A percentile compares a stretch with the other conserved stretches of the same genome.
Evolutionary conservation across 2,888 invertebrate species (phyloP).

Genomic region (Griposia aprilina): DNA sequence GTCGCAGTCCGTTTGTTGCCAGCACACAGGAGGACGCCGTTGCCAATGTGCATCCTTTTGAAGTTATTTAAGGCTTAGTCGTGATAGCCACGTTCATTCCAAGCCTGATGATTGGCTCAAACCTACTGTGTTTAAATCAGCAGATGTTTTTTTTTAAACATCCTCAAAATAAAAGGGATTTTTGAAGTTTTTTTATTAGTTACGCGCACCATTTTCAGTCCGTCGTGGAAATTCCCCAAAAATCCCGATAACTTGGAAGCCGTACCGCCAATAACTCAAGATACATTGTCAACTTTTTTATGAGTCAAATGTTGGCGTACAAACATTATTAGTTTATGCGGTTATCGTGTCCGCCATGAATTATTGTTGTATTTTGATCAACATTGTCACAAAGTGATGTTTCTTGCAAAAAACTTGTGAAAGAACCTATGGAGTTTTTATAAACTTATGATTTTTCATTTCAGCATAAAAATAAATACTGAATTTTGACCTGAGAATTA

Average conservation of each 20-base stretch:
- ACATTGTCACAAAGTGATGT: constrained; percentile 65
- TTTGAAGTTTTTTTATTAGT: background rate
- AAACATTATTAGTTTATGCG: constrained; percentile 81
- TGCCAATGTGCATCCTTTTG: background rate
- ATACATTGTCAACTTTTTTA: constrained; percentile 85
- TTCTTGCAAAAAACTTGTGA: constrained; percentile 67
- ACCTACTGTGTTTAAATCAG: background rate
- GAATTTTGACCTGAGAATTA: constrained; percentile 7
- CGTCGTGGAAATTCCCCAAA: constrained; percentile 2
- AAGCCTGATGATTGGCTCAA: background rate
- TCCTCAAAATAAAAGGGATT: background rate
- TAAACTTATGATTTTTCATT: constrained; percentile 30
- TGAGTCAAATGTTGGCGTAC: constrained; percentile 76
- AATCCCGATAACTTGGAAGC: constrained; percentile 45
- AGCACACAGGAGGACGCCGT: background rate
- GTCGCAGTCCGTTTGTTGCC: constrained; percentile 23
- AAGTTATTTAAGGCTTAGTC: constrained; percentile 5
- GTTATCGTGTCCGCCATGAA: constrained; percentile 74
- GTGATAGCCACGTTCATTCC: background rate
- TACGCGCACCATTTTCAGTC: background rate
- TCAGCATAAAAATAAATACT: background rate
- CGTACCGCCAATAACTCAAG: constrained; percentile 82
- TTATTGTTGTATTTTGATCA: constrained; percentile 81
- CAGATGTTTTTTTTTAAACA: background rate
- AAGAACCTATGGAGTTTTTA: constrained; percentile 23